A percentile compares a stretch with the other conserved stretches of the same genome.
Evolutionary conservation across 2,113 vertebrate genomes (phyloP).

Genomic region (Eolophus roseicapilla): DNA sequence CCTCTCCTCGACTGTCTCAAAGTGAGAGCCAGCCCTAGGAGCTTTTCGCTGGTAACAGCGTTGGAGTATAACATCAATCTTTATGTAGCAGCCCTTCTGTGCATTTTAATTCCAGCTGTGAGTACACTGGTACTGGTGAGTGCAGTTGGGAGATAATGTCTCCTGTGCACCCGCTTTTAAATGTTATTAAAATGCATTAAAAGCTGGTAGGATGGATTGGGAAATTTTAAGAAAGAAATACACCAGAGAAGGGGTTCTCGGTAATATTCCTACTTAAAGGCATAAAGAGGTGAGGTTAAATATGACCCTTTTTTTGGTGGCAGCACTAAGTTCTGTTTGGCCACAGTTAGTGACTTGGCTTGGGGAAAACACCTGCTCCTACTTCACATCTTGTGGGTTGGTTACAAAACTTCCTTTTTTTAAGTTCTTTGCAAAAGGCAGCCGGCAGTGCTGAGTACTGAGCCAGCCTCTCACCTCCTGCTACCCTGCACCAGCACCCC

Average conservation of each 20-base stretch:
- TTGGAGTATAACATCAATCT: background rate
- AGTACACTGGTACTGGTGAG: background rate
- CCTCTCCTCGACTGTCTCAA: background rate
- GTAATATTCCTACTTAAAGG: background rate
- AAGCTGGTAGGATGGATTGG: background rate
- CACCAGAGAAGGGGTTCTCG: background rate
- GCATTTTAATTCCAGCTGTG: background rate
- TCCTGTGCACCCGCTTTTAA: background rate
- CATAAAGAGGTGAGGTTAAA: background rate
- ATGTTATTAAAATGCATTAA: background rate
- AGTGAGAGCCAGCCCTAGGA: background rate
- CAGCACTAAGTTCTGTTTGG: background rate
- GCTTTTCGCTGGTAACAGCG: too few species aligned
- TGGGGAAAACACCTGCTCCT: background rate
- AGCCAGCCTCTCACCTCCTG: background rate
- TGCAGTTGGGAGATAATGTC: background rate
- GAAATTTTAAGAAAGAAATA: background rate
- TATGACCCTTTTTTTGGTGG: background rate
- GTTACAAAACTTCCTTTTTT: slow-evolving; percentile 31
- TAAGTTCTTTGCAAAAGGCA: background rate
- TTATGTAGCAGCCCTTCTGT: background rate
- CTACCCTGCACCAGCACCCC: accelerated
- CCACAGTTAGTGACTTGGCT: background rate
- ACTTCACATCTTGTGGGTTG: background rate
- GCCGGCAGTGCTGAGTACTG: background rate